phyloP scores from a whole-genome alignment of 1,140 invertebrate genomes.

The Drosophila eugracilis region DNA sequence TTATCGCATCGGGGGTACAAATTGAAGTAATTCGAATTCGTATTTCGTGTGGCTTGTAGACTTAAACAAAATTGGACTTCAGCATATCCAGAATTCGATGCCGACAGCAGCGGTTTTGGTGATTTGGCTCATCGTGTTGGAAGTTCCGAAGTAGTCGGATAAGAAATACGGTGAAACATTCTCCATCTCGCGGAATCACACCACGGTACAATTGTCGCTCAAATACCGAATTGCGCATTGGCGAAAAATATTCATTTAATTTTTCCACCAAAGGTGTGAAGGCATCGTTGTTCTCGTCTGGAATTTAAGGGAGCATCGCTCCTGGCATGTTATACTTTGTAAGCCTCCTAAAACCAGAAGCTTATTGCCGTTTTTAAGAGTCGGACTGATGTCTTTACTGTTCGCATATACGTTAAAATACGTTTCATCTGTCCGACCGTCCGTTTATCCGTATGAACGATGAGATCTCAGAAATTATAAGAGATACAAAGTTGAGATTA shows the following conservation, averaged over 20 bases:
- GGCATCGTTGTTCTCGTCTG: neutral
- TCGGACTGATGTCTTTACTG: conserved; percentile 9
- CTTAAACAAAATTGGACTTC: too few relatives aligned
- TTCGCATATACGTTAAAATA: too few relatives aligned
- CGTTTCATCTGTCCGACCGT: too few relatives aligned
- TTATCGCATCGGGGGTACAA: too few relatives aligned
- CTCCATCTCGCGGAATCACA: conserved; percentile 10
- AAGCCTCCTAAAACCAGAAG: conserved; percentile 8
- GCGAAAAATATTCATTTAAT: conserved; percentile 10
- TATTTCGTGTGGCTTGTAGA: too few relatives aligned
- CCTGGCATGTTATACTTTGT: conserved; percentile 8
- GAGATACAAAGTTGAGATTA: too few relatives aligned
- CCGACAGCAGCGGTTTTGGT: too few relatives aligned
- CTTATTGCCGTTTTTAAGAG: neutral
- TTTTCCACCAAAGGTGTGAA: conserved; percentile 10
- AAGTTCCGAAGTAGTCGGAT: too few relatives aligned
- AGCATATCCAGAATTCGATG: too few relatives aligned
- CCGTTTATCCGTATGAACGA: too few relatives aligned
- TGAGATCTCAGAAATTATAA: too few relatives aligned
- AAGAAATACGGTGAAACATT: conserved; percentile 21
- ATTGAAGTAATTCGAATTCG: neutral
- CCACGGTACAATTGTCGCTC: conserved; percentile 3
- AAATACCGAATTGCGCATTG: conserved; percentile 10
- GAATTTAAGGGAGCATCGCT: conserved; percentile 4
- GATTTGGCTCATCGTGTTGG: conserved; percentile 15